A percentile compares a stretch with the other conserved stretches of the same genome.
These are phyloP conservation scores for Phalacrocorax pelagicus DNA, from an alignment of 2,113 vertebrate species.

Conservation along the genomic window DNA sequence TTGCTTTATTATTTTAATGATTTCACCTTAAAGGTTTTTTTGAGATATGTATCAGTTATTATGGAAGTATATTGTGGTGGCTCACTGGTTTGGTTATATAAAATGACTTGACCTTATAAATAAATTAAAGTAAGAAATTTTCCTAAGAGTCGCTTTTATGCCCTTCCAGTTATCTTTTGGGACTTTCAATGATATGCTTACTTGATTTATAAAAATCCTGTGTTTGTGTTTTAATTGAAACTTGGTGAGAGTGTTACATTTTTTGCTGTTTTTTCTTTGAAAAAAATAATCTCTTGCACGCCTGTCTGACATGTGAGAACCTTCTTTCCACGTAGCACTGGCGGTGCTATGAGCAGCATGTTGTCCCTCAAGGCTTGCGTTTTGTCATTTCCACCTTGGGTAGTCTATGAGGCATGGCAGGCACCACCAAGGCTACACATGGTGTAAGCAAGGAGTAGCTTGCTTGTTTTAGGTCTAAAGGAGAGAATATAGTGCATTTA, in stretches of 20 bases:
- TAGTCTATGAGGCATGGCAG: neutral
- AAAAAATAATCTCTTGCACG: neutral
- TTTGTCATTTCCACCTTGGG: neutral
- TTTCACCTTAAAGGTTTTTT: neutral
- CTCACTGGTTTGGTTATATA: neutral
- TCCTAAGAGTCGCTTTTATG: neutral
- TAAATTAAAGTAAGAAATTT: neutral
- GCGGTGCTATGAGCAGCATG: neutral
- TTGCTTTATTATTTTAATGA: neutral
- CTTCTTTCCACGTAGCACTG: neutral
- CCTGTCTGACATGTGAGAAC: rapidly evolving
- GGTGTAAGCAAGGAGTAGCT: neutral
- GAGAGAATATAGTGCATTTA: neutral
- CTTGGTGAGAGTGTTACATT: neutral
- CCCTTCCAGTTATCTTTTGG: neutral
- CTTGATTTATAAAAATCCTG: neutral
- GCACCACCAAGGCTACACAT: neutral
- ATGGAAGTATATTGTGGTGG: neutral
- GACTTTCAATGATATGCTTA: neutral
- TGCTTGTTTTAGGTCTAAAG: neutral
- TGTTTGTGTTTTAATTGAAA: neutral
- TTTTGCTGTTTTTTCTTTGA: neutral
- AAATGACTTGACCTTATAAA: neutral
- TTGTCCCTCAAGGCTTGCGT: neutral
- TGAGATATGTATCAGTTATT: neutral